Conservation (phyloP, 2,797 vertebrate species). For the Anguilla obscura region DNA sequence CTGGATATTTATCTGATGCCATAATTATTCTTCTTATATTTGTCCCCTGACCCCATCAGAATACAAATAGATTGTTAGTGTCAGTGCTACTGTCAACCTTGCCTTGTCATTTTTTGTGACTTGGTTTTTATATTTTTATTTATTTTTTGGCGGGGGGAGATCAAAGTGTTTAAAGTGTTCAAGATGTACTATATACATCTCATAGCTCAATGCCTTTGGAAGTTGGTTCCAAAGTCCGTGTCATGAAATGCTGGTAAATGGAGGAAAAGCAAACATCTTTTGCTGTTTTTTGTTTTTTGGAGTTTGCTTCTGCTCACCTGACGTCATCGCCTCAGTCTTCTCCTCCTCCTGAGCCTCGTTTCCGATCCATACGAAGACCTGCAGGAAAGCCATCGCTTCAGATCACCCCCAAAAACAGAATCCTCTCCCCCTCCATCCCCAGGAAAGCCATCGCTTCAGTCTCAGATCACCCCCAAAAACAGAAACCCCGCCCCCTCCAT, state of each 20-base stretch:
- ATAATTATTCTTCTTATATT: not conserved
- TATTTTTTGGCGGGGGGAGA: too few species aligned
- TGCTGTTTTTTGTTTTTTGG: not conserved
- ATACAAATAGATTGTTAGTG: not conserved
- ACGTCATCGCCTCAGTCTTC: conserved; percentile 86
- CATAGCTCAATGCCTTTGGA: not conserved
- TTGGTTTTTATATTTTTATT: too few species aligned
- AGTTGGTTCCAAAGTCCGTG: not conserved
- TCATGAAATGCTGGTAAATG: not conserved
- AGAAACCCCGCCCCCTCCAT: not conserved
- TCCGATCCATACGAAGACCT: conserved; percentile 98
- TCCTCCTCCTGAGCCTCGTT: conserved; percentile 94
- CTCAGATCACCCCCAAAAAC: not conserved
- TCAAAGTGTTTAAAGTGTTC: too few species aligned
- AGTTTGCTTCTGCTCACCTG: conserved; percentile 72
- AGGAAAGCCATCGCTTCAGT: conserved; percentile 9
- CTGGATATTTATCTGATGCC: not conserved
- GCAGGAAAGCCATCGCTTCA: conserved; percentile 29
- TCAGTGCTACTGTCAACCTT: too few species aligned
- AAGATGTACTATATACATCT: too few species aligned
- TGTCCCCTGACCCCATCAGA: not conserved
- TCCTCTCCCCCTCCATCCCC: not conserved
- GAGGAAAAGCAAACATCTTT: not conserved
- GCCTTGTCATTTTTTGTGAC: too few species aligned
- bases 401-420: not conserved